Percentiles rank a stretch among this genome's conserved stretches.
phyloP scores from a whole-genome alignment of 2,888 invertebrate genomes.

The Heliconius erato region DNA sequence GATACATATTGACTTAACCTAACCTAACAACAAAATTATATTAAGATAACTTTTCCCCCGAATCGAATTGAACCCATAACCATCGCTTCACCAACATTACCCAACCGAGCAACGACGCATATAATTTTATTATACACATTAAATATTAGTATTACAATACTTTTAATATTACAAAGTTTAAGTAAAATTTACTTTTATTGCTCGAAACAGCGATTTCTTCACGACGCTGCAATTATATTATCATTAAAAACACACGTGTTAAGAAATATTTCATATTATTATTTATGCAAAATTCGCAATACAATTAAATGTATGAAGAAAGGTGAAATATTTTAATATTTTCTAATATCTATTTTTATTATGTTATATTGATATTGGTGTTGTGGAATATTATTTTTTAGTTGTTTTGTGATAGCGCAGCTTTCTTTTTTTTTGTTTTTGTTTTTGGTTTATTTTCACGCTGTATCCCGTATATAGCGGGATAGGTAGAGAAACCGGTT shows the following conservation, averaged over 20 bases:
- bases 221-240: conserved; percentile 20
- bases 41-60: no score
- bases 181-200: conserved; percentile 19
- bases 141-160: not conserved
- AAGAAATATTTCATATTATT: conserved; percentile 3
- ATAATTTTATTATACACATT: not conserved
- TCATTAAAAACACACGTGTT: conserved; percentile 29
- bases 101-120: not conserved
- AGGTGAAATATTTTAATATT: not conserved
- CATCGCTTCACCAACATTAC: not conserved
- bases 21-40: no score
- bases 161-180: not conserved
- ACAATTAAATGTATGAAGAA: conserved; percentile 7
- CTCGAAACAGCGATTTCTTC: conserved; percentile 6
- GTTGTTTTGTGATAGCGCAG: not conserved
- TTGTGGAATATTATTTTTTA: not conserved
- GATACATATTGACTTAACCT: no score
- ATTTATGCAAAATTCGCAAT: conserved; percentile 24
- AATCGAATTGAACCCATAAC: not conserved
- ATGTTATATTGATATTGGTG: not conserved
- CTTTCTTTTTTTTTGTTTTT: not conserved
- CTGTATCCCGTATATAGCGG: no score
- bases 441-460: not conserved
- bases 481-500: not conserved
- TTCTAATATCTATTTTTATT: not conserved